Percentiles rank a stretch among this genome's conserved stretches.
Conservation (phyloP, 92 coral and sea anemone genomes). For the Porites evermanni region DNA sequence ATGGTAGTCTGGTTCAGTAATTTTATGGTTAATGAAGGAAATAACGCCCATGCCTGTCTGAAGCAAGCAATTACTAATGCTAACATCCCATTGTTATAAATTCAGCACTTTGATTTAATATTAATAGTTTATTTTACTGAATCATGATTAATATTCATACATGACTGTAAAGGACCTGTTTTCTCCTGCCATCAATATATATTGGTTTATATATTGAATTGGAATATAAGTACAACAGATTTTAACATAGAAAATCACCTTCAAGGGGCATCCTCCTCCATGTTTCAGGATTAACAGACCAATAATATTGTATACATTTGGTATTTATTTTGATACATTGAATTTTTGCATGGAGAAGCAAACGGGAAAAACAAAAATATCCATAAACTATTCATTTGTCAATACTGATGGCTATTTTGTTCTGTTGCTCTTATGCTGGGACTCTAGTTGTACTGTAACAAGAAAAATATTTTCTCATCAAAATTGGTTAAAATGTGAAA, state of each 20-base stretch:
- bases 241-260: no score
- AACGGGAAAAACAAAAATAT: no score
- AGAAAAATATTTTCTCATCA: neutral
- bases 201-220: no score
- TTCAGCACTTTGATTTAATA: no score
- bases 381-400: no score
- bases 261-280: no score
- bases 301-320: no score
- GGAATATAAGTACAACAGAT: no score
- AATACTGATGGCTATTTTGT: conserved; percentile 29
- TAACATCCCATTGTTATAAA: neutral
- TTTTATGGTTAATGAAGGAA: conserved; percentile 26
- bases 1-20: conserved; percentile 49
- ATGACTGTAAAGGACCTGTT: conserved; percentile 7
- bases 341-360: no score
- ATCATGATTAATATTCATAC: conserved; percentile 30
- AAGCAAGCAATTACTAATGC: conserved; percentile 20
- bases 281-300: no score
- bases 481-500: conserved; percentile 15
- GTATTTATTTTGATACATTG: no score
- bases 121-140: neutral
- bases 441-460: conserved; percentile 16
- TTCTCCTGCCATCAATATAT: no score
- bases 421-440: conserved; percentile 34
- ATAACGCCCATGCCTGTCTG: conserved; percentile 42